A percentile compares a stretch with the other conserved stretches of the same genome.
Conservation (phyloP, 2,113 vertebrate species). For the Cyphomyrus plagiostoma region DNA sequence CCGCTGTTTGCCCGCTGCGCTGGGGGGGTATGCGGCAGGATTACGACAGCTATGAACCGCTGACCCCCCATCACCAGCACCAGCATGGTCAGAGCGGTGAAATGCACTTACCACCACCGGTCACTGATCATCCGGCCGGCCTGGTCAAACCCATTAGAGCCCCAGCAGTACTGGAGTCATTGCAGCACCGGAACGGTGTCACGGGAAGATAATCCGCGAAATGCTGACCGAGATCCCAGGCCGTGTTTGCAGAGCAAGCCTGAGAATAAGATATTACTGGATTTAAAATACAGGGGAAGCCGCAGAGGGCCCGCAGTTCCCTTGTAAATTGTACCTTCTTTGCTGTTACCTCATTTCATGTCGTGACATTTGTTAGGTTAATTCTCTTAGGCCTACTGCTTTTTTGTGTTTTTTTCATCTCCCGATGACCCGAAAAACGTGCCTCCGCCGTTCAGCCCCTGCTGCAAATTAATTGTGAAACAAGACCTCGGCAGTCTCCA, state of each 20-base stretch:
- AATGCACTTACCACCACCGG: not conserved
- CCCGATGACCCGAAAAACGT: not conserved
- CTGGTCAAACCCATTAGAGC: not conserved
- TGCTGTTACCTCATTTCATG: not conserved
- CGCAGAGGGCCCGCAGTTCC: not conserved
- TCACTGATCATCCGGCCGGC: not conserved
- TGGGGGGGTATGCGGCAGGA: not conserved
- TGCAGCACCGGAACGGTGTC: not conserved
- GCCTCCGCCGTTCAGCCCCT: too few relatives aligned
- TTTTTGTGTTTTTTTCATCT: not conserved
- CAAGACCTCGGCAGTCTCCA: not conserved
- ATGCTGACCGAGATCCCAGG: not conserved
- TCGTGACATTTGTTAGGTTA: not conserved
- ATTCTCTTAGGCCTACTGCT: not conserved
- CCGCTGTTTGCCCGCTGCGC: not conserved
- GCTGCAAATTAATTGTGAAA: not conserved
- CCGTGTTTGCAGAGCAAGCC: not conserved
- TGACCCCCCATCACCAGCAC: not conserved
- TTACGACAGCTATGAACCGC: not conserved
- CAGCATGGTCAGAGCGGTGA: not conserved
- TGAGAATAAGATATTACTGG: slow-evolving; percentile 16
- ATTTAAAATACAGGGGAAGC: not conserved
- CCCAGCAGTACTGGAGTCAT: not conserved
- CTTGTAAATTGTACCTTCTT: not conserved
- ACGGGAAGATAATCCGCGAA: not conserved